Conservation (phyloP, 2,113 vertebrate genomes). For the Sphaerodactylus townsendi region DNA sequence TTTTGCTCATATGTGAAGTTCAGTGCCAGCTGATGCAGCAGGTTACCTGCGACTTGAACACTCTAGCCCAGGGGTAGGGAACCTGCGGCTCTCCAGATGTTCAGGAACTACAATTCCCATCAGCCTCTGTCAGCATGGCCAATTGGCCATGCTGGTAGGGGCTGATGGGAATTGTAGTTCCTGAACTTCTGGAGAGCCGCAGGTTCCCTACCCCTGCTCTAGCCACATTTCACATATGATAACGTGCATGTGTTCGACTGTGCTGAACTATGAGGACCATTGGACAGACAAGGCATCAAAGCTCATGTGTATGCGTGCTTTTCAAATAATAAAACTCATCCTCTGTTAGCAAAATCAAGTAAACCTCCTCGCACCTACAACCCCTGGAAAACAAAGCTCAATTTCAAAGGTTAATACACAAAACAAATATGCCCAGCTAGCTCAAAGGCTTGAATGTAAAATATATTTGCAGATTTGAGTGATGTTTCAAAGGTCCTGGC, state of each 20-base stretch:
- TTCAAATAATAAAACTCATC: constrained; percentile 38
- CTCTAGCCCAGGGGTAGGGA: no score
- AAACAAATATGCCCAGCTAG: constrained; percentile 52
- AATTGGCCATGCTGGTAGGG: no score
- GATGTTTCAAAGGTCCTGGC: constrained; percentile 74
- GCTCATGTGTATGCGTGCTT: constrained; percentile 4
- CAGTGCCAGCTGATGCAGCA: background rate
- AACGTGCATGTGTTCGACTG: background rate
- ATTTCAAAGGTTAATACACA: constrained; percentile 55
- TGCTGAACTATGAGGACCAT: accelerated
- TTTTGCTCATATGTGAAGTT: background rate
- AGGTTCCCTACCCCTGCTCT: no score
- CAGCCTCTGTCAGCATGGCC: no score
- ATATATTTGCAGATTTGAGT: constrained; percentile 45
- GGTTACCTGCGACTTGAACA: background rate
- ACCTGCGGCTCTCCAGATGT: no score
- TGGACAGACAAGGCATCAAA: background rate
- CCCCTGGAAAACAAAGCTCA: constrained; percentile 15
- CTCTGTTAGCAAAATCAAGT: constrained; percentile 19
- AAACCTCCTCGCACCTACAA: constrained; percentile 26
- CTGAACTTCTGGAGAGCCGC: no score
- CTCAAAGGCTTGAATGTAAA: constrained; percentile 46
- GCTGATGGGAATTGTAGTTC: no score
- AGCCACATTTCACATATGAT: background rate
- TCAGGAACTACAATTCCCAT: no score